Percentiles rank a stretch among this genome's conserved stretches.
phyloP scores from a whole-genome alignment of 2,888 invertebrate species.

The Germaria angustata region DNA sequence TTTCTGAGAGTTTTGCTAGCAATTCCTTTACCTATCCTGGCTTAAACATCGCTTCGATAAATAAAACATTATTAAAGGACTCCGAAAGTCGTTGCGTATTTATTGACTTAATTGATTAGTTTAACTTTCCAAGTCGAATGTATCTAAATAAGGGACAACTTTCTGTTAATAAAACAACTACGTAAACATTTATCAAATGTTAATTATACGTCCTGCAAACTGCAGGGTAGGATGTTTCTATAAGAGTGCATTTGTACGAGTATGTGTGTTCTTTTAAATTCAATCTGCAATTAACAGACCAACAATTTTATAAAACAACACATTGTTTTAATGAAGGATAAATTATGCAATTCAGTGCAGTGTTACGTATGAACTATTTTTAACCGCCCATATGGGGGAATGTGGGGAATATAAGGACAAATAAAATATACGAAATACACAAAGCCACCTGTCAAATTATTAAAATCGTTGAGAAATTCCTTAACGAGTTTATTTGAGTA shows the following conservation, averaged over 20 bases:
- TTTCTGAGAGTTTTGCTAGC: no score
- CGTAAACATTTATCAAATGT: no score
- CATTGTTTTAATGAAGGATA: slow-evolving; percentile 53
- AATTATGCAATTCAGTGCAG: slow-evolving; percentile 41
- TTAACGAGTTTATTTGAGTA: background rate
- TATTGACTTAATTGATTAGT: no score
- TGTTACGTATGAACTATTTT: slow-evolving; percentile 35
- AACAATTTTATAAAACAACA: slow-evolving; percentile 53
- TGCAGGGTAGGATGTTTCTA: background rate
- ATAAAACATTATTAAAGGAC: no score
- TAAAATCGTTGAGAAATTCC: background rate
- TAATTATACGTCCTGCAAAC: no score
- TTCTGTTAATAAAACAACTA: no score
- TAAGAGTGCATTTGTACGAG: background rate
- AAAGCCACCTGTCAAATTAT: background rate
- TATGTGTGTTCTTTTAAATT: slow-evolving; percentile 28
- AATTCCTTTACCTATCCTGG: no score
- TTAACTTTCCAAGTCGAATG: no score
- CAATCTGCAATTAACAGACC: slow-evolving; percentile 47
- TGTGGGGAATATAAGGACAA: background rate
- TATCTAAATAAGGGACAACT: no score
- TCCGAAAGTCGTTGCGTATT: no score
- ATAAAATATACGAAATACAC: background rate
- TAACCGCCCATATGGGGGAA: background rate
- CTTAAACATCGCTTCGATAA: no score